Percentiles rank a stretch among this genome's conserved stretches.
Conservation (phyloP, 2,113 vertebrate species). For the Eleginops maclovinus region DNA sequence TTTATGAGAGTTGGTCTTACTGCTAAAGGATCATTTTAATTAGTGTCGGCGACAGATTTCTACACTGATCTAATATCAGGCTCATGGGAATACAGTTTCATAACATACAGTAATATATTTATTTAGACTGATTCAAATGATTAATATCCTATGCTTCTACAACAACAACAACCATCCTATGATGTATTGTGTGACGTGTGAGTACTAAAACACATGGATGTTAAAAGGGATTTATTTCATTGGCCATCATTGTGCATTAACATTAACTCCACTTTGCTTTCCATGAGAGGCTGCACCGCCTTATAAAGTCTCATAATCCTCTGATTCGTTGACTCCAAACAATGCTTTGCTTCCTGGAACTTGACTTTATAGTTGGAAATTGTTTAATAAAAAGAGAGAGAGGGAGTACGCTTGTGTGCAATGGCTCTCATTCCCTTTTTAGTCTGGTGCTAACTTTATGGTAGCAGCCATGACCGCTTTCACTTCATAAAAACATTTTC, state of each 20-base stretch:
- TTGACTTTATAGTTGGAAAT: constrained; percentile 55
- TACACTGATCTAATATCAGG: constrained; percentile 24
- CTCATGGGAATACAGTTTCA: constrained; percentile 9
- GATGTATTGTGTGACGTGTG: background rate
- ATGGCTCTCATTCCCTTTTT: constrained; percentile 18
- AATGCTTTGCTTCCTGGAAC: constrained; percentile 53
- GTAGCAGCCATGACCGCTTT: background rate
- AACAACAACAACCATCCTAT: background rate
- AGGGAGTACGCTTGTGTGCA: background rate
- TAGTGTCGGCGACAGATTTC: constrained; percentile 31
- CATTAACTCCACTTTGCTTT: constrained; percentile 29
- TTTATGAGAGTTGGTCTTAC: constrained; percentile 43
- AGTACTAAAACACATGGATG: constrained; percentile 1
- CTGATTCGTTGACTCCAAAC: constrained; percentile 53
- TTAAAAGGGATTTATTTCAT: constrained; percentile 6
- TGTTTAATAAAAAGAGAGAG: constrained; percentile 27
- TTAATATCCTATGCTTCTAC: constrained; percentile 22
- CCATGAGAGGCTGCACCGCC: constrained; percentile 3
- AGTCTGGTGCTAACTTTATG: constrained; percentile 44
- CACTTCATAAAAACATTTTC: constrained; percentile 5
- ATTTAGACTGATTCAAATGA: constrained; percentile 12
- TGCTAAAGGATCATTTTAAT: constrained; percentile 41
- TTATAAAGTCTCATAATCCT: constrained; percentile 44
- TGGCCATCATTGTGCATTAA: constrained; percentile 15
- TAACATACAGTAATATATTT: no score